These are phyloP conservation scores for Cheilosia grossa DNA, from an alignment of 2,888 invertebrate genomes.

Conservation along the genomic window DNA sequence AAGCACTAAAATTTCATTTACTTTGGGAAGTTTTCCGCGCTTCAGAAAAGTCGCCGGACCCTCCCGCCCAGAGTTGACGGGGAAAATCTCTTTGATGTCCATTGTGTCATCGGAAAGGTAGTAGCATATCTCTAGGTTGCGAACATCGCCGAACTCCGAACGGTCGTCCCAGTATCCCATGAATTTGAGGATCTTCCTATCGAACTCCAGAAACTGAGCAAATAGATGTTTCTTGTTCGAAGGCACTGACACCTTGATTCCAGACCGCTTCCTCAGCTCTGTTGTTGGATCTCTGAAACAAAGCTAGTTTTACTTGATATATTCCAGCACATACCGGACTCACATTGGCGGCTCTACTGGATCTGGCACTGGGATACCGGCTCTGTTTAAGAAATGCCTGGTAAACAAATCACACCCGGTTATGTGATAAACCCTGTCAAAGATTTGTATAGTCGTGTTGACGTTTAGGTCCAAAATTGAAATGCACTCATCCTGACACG, in stretches of 20 bases:
- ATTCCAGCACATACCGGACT: slow-evolving; percentile 70
- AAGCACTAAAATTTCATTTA: slow-evolving; percentile 78
- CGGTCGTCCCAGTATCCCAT: slow-evolving; percentile 96
- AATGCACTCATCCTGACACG: slow-evolving; percentile 90
- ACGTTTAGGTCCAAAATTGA: slow-evolving; percentile 95
- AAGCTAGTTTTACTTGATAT: neutral
- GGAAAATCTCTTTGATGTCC: slow-evolving; percentile 91
- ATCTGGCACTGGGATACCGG: slow-evolving; percentile 93
- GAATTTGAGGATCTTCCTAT: slow-evolving; percentile 90
- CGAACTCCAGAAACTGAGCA: slow-evolving; percentile 92
- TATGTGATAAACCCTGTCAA: slow-evolving; percentile 91
- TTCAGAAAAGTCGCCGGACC: slow-evolving; percentile 89
- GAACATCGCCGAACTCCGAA: slow-evolving; percentile 89
- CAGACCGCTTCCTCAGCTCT: slow-evolving; percentile 82
- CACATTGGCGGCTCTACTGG: slow-evolving; percentile 85
- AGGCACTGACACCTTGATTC: slow-evolving; percentile 76
- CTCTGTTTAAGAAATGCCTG: slow-evolving; percentile 91
- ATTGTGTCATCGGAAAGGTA: slow-evolving; percentile 95
- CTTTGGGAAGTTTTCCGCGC: slow-evolving; percentile 91
- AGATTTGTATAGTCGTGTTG: slow-evolving; percentile 91
- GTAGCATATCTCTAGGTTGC: slow-evolving; percentile 91
- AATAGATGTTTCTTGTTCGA: slow-evolving; percentile 86
- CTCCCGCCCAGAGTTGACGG: slow-evolving; percentile 88
- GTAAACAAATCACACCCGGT: slow-evolving; percentile 95
- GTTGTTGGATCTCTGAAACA: slow-evolving; percentile 84